Conservation (phyloP, 2,888 invertebrate genomes). For the Drosophila picticornis region DNA sequence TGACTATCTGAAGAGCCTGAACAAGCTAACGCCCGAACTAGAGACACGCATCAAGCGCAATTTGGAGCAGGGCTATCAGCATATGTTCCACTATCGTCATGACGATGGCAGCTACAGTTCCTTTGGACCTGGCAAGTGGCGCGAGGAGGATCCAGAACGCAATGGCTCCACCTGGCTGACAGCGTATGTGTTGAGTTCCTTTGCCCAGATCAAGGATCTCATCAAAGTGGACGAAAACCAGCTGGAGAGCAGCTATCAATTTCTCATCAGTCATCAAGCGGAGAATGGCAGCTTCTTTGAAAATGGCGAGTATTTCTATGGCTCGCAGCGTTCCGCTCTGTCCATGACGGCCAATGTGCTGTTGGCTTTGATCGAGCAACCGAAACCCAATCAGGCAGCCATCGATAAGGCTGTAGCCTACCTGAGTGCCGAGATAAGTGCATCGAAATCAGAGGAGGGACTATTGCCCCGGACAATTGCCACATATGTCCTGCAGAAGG, state of each 20-base stretch:
- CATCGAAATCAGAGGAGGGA: slow-evolving; percentile 88
- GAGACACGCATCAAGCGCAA: slow-evolving; percentile 86
- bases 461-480: slow-evolving; percentile 92
- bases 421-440: slow-evolving; percentile 87
- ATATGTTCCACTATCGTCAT: slow-evolving; percentile 93
- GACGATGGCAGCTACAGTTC: slow-evolving; percentile 95
- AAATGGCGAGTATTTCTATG: slow-evolving; percentile 90
- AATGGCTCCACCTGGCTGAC: slow-evolving; percentile 92
- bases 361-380: slow-evolving; percentile 90
- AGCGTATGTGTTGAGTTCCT: slow-evolving; percentile 92
- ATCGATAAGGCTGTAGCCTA: slow-evolving; percentile 92
- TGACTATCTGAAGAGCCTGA: slow-evolving; percentile 90
- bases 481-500: slow-evolving; percentile 91
- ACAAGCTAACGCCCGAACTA: slow-evolving; percentile 89
- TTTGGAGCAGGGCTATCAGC: slow-evolving; percentile 95
- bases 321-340: slow-evolving; percentile 88
- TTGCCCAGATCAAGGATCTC: slow-evolving; percentile 89
- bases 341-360: slow-evolving; percentile 92
- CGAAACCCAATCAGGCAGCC: slow-evolving; percentile 86
- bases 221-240: slow-evolving; percentile 90
- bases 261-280: slow-evolving; percentile 90
- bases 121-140: slow-evolving; percentile 87
- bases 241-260: slow-evolving; percentile 88
- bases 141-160: slow-evolving; percentile 85
- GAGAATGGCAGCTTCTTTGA: slow-evolving; percentile 92